phyloP scores from a whole-genome alignment of 92 coral and sea anemone species.

The Pocillopora meandrina region DNA sequence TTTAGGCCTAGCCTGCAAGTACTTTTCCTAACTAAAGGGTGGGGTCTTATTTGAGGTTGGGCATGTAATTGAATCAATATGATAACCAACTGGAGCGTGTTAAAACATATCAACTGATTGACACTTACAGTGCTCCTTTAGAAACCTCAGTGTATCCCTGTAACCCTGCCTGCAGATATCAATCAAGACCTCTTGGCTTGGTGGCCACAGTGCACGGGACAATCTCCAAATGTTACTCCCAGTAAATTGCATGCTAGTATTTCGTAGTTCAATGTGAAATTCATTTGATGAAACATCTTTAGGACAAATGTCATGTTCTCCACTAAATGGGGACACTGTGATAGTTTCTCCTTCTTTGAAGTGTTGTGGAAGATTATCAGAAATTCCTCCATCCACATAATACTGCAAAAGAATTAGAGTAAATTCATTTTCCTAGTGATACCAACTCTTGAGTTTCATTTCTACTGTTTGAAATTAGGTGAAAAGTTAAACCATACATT shows the following conservation, averaged over 20 bases:
- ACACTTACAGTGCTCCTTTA: slow-evolving; percentile 87
- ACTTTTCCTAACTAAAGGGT: too few relatives aligned
- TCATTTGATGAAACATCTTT: slow-evolving; percentile 85
- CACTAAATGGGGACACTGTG: slow-evolving; percentile 98
- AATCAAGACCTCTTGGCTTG: slow-evolving; percentile 67
- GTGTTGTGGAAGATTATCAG: slow-evolving; percentile 96
- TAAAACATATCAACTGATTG: not conserved
- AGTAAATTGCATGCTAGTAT: slow-evolving; percentile 89
- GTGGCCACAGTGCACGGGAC: slow-evolving; percentile 89
- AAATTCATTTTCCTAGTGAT: too few relatives aligned
- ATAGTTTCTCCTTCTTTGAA: slow-evolving; percentile 97
- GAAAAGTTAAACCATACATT: too few relatives aligned
- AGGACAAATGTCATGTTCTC: slow-evolving; percentile 97
- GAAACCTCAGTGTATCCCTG: slow-evolving; percentile 84
- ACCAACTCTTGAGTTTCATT: too few relatives aligned
- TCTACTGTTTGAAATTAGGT: too few relatives aligned
- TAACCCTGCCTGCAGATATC: slow-evolving; percentile 91
- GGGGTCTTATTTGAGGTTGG: too few relatives aligned
- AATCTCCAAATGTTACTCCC: slow-evolving; percentile 80
- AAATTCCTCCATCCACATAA: slow-evolving; percentile 91
- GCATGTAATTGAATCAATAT: not conserved
- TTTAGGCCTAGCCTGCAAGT: too few relatives aligned
- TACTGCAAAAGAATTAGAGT: slow-evolving; percentile 42
- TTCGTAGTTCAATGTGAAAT: slow-evolving; percentile 74
- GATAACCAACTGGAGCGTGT: not conserved